A percentile compares a stretch with the other conserved stretches of the same genome.
phyloP scores from a whole-genome alignment of 1,140 invertebrate genomes.

The Pseudomyrmex sp. region DNA sequence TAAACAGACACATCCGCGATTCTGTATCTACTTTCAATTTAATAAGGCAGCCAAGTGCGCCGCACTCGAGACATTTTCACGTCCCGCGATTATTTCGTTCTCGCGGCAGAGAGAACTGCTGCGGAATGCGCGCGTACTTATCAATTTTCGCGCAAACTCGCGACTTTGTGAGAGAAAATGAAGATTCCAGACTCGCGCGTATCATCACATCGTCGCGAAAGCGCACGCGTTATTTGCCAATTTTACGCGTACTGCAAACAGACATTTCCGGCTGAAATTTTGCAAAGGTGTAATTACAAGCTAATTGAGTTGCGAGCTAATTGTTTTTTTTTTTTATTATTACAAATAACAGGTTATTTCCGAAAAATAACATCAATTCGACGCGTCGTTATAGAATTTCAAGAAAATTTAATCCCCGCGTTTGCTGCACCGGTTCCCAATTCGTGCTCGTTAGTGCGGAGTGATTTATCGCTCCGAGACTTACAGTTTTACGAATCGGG shows the following conservation, averaged over 20 bases:
- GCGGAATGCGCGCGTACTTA: conserved; percentile 28
- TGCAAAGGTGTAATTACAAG: neutral
- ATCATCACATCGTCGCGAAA: neutral
- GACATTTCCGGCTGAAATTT: neutral
- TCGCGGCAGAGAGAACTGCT: neutral
- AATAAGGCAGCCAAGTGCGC: conserved; percentile 25
- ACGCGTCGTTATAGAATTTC: conserved; percentile 21
- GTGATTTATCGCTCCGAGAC: conserved; percentile 52
- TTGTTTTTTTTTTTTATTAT: conserved; percentile 1
- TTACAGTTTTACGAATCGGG: conserved; percentile 59
- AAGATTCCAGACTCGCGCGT: conserved; percentile 11
- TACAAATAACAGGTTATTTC: conserved; percentile 10
- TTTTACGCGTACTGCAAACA: conserved; percentile 15
- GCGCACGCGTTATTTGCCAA: neutral
- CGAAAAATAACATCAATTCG: neutral
- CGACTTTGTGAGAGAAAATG: conserved; percentile 11
- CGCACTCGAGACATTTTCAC: conserved; percentile 44
- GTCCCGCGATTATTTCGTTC: conserved; percentile 48
- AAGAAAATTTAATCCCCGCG: conserved; percentile 44
- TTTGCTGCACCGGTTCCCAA: neutral
- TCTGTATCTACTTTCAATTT: conserved; percentile 51
- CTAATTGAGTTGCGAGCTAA: conserved; percentile 14
- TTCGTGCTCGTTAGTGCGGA: conserved; percentile 40
- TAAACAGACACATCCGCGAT: conserved; percentile 4
- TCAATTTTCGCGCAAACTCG: conserved; percentile 48